A percentile compares a stretch with the other conserved stretches of the same genome.
Evolutionary conservation across 2,113 vertebrate species (phyloP).

Genomic region (Xiphias gladius): DNA sequence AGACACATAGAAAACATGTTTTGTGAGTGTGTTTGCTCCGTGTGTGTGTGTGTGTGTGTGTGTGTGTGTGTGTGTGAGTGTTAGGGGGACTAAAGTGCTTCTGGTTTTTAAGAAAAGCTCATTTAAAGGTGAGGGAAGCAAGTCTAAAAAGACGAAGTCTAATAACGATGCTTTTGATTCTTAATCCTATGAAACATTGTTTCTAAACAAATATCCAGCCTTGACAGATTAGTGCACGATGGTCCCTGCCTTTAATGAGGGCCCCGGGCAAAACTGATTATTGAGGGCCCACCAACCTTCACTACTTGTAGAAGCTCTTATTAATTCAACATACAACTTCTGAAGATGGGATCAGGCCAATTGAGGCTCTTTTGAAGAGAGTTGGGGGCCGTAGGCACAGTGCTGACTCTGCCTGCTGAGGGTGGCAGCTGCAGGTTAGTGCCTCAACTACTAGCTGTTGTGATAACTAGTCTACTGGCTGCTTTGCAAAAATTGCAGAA

Average conservation of each 20-base stretch:
- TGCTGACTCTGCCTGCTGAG: conserved; percentile 56
- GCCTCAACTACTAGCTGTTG: conserved; percentile 8
- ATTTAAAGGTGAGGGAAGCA: background rate
- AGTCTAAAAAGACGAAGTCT: conserved; percentile 3
- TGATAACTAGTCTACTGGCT: conserved; percentile 33
- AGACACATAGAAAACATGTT: background rate
- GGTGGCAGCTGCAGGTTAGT: conserved; percentile 41
- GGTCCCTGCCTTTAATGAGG: background rate
- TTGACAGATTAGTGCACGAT: background rate
- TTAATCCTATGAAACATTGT: background rate
- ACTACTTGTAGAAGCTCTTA: conserved; percentile 33
- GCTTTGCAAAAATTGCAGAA: conserved; percentile 27
- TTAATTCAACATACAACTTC: conserved; percentile 59
- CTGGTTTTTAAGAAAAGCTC: conserved; percentile 1
- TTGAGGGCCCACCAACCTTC: conserved; percentile 5
- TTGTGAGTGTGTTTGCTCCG: background rate
- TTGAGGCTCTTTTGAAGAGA: conserved; percentile 13
- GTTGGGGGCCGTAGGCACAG: conserved; percentile 24
- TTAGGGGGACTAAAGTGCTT: too few relatives aligned
- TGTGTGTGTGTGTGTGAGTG: too few relatives aligned
- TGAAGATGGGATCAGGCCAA: conserved; percentile 33
- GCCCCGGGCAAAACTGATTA: conserved; percentile 21
- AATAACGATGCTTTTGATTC: background rate
- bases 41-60: too few relatives aligned
- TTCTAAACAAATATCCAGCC: background rate